Base-by-base conservation (phyloP, 2,888 invertebrate species). In the Podabrus alpinus region DNA sequence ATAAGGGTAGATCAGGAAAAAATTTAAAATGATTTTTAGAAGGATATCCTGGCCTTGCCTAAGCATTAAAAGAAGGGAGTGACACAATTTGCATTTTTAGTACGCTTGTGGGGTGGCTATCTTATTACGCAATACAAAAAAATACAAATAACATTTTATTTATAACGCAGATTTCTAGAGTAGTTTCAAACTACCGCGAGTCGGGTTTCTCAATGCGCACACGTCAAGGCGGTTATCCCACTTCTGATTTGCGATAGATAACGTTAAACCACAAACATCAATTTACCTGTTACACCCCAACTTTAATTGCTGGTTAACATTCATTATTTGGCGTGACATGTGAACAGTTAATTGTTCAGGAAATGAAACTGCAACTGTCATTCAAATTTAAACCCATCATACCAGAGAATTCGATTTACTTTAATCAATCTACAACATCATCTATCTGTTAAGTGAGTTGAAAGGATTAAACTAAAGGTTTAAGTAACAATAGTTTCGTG, bases 271-370 rank as follows among this genome's bases (percentile, higher is more conserved):
- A 16, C 19, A 64, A 45, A 45, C 45, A 45, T 45, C 62, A 64
- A 64, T 19, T 19, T 64, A 64, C 62, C 62, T 64, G 62, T 64
- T 64, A 64, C 62, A 64, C 62, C 62, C 62, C 21, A 62, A 62
- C 17, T 62, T 64, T 19, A 64, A 64, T 21, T 19, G 7, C n/a
- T 13, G 19, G 62, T 62, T 62, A 19, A 17, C 16, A 19, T 45
- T 45, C 45, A 64, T 64, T 11, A 64, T 64, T 64, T 21, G 62
- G n/a, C 62, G 13, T 64, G 21, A 19, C 62, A 64, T 21, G 19
- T 64, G 62, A 64, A 64, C 62, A 19, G 62, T 64, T 21, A 64
- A 45, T 45, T 45, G 45, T 64, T 21, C 62, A 19, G 62, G 21
- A 64, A 64, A 64, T 64, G 62, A n/a, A 64, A 64, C 19, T 64